phyloP scores from a whole-genome alignment of 2,797 vertebrate genomes.

The Coregonus suidteri region DNA sequence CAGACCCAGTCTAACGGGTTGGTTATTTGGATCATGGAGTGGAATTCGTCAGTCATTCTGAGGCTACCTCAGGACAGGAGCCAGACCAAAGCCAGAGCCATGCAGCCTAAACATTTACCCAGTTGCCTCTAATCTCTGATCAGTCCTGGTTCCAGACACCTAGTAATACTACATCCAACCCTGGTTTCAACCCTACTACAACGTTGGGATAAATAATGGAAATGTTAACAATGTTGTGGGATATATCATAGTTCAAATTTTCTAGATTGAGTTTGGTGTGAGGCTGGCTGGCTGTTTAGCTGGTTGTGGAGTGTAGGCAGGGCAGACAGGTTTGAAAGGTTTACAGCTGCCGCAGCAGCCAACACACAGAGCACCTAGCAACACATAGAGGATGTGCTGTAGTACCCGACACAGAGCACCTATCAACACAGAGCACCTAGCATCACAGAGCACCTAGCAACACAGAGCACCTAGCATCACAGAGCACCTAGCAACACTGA shows the following conservation, averaged over 20 bases:
- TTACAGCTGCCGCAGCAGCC: conserved; percentile 27
- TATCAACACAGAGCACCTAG: no score
- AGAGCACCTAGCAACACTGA: no score
- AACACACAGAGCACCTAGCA: no score
- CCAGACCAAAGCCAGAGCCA: conserved; percentile 43
- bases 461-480: no score
- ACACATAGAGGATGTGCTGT: no score
- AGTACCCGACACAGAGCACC: no score
- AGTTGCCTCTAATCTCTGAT: conserved; percentile 24
- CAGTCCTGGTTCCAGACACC: not conserved
- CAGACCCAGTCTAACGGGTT: conserved; percentile 43
- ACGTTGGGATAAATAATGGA: not conserved
- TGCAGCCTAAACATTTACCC: conserved; percentile 46
- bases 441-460: no score
- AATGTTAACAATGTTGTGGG: not conserved
- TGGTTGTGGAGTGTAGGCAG: conserved; percentile 37
- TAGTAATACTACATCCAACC: not conserved
- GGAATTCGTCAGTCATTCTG: conserved; percentile 57
- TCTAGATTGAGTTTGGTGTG: no score
- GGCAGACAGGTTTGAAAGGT: conserved; percentile 61
- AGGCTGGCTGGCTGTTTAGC: no score
- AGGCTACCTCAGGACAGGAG: conserved; percentile 59
- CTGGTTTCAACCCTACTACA: not conserved
- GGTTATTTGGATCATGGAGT: conserved; percentile 39
- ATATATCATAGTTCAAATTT: not conserved